Percentiles rank a stretch among this genome's conserved stretches.
These are phyloP conservation scores for Acheta domesticus DNA, from an alignment of 2,888 invertebrate species.

Conservation along the genomic window DNA sequence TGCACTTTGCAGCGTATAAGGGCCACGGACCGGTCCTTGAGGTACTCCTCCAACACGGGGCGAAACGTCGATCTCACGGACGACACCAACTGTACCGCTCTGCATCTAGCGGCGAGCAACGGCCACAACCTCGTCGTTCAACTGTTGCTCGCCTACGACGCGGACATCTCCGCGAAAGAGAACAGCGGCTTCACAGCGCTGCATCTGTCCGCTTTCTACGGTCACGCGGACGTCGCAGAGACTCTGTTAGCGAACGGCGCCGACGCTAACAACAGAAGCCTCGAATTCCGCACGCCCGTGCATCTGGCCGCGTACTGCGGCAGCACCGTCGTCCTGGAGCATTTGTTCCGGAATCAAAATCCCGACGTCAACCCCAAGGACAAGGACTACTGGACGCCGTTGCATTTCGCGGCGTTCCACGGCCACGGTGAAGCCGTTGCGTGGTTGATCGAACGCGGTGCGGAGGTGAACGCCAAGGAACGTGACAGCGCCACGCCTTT, in stretches of 20 bases:
- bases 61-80: background rate
- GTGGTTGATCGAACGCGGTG: background rate
- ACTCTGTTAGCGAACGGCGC: background rate
- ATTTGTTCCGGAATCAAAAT: background rate
- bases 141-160: too few species aligned
- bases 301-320: background rate
- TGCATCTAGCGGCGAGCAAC: background rate
- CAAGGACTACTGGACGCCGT: too few species aligned
- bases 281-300: background rate
- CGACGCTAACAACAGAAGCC: background rate
- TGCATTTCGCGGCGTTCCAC: background rate
- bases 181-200: background rate
- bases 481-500: background rate
- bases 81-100: background rate
- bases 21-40: background rate
- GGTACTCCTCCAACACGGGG: background rate
- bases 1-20: background rate
- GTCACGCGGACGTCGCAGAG: background rate
- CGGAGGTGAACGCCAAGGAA: background rate
- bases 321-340: background rate
- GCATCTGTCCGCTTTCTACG: background rate
- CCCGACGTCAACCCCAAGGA: background rate
- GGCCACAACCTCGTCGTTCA: background rate
- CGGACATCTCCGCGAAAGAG: background rate
- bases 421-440: background rate